phyloP scores from a whole-genome alignment of 2,113 vertebrate species.

The Thermophis baileyi region DNA sequence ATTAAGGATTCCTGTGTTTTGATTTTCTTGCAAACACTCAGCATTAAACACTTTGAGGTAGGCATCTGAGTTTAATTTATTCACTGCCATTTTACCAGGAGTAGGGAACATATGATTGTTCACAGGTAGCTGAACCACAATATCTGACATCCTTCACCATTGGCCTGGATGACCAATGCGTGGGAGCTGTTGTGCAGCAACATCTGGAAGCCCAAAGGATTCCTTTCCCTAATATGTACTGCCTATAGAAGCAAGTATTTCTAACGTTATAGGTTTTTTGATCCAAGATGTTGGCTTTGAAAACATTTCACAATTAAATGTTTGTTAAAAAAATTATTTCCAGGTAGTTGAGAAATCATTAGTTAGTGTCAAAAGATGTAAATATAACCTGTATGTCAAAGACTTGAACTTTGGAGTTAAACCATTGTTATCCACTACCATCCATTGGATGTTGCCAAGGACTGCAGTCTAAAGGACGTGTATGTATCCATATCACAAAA shows the following conservation, averaged over 20 bases:
- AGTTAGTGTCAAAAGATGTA: conserved; percentile 62
- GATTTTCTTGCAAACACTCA: conserved; percentile 50
- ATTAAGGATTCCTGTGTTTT: conserved; percentile 64
- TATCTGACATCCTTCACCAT: not conserved
- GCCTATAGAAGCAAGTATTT: conserved; percentile 59
- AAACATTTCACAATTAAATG: conserved; percentile 64
- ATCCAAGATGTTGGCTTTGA: conserved; percentile 34
- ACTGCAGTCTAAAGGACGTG: conserved; percentile 46
- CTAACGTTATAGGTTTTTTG: conserved; percentile 46
- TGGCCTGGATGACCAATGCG: not conserved
- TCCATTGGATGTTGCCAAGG: conserved; percentile 44
- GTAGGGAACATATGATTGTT: not conserved
- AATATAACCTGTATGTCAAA: conserved; percentile 62
- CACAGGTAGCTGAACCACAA: not conserved
- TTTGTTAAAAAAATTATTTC: conserved; percentile 53
- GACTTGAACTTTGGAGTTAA: conserved; percentile 52
- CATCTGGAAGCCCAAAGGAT: conserved; percentile 51
- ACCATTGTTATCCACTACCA: conserved; percentile 46
- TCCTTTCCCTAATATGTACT: conserved; percentile 71
- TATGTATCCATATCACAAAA: not conserved
- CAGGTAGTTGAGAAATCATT: conserved; percentile 52
- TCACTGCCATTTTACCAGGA: conserved; percentile 49
- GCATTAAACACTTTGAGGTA: conserved; percentile 64
- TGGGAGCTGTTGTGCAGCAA: not conserved
- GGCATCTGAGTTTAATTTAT: conserved; percentile 61